A percentile compares a stretch with the other conserved stretches of the same genome.
These are phyloP conservation scores for Cherax quadricarinatus DNA, from an alignment of 1,140 invertebrate genomes.

Conservation along the genomic window DNA sequence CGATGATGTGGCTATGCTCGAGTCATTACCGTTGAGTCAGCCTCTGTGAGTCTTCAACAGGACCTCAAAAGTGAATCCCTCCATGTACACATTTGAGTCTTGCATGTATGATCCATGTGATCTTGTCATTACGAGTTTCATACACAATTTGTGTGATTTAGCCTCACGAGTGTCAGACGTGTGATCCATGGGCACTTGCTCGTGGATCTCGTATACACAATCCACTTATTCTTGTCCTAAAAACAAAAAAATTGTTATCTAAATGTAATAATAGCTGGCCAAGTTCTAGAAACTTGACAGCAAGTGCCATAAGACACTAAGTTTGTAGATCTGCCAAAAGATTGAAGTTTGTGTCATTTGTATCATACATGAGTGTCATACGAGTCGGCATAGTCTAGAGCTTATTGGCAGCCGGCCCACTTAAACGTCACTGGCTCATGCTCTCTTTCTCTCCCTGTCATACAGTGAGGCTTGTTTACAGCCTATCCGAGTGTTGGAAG, in stretches of 20 bases:
- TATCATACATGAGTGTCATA: slow-evolving; percentile 61
- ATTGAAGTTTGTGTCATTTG: slow-evolving; percentile 23
- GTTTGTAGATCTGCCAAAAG: slow-evolving; percentile 13
- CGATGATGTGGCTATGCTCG: neutral
- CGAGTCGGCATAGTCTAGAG: slow-evolving; percentile 57
- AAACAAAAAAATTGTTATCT: slow-evolving; percentile 18
- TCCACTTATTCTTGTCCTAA: neutral
- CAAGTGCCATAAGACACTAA: neutral
- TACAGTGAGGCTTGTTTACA: neutral
- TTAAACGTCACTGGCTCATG: slow-evolving; percentile 40
- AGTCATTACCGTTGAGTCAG: neutral
- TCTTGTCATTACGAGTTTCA: neutral
- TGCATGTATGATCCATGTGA: slow-evolving; percentile 14
- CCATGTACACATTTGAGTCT: slow-evolving; percentile 43
- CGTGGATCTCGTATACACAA: slow-evolving; percentile 31
- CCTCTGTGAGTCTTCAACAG: slow-evolving; percentile 24
- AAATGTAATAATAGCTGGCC: neutral
- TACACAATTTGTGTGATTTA: neutral
- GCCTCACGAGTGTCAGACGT: neutral
- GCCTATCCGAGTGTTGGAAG: neutral
- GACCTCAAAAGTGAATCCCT: slow-evolving; percentile 56
- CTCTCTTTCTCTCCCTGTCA: neutral
- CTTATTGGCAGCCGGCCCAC: slow-evolving; percentile 61
- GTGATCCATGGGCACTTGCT: neutral
- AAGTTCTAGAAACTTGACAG: neutral